Evolutionary conservation across 2,888 invertebrate species (phyloP).

Genomic region (Zhuqinia jingwanae): DNA sequence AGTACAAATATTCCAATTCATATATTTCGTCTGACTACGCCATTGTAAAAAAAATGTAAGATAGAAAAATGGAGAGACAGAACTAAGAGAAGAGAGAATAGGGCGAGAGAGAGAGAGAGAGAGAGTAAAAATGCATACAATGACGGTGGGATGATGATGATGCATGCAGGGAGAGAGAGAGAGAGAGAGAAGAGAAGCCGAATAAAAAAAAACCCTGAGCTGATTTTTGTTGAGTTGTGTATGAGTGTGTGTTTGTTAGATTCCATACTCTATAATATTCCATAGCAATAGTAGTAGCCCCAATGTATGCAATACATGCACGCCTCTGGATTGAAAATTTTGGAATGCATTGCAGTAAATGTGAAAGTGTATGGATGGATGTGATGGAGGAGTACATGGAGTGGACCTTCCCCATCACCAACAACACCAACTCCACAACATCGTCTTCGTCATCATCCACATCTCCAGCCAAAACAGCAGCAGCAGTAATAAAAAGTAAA

Average conservation of each 20-base stretch:
- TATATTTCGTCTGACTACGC: not conserved
- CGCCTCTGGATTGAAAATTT: conserved; percentile 43
- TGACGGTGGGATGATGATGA: conserved; percentile 47
- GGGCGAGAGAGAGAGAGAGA: conserved; percentile 16
- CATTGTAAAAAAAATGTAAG: conserved; percentile 36
- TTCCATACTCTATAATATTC: conserved; percentile 7
- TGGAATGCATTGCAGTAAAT: conserved; percentile 49
- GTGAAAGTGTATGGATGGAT: not conserved
- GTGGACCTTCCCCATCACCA: conserved; percentile 48
- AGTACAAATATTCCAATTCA: conserved; percentile 26
- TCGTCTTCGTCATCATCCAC: conserved; percentile 9
- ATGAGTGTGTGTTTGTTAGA: not conserved
- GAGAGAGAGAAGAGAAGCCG: not conserved
- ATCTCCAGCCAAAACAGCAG: conserved; percentile 32
- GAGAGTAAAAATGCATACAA: conserved; percentile 41
- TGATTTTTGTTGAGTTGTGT: conserved; percentile 25
- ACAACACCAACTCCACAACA: conserved; percentile 30
- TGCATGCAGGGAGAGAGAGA: conserved; percentile 32
- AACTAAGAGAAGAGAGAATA: not conserved
- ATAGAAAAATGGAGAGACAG: conserved; percentile 32
- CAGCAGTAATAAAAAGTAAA: conserved; percentile 52
- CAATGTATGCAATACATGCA: conserved; percentile 44
- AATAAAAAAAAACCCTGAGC: conserved; percentile 4
- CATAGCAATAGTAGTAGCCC: not conserved
- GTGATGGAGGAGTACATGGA: conserved; percentile 26